phyloP scores from a whole-genome alignment of 2,888 invertebrate species.

The Heliconius aoede region DNA sequence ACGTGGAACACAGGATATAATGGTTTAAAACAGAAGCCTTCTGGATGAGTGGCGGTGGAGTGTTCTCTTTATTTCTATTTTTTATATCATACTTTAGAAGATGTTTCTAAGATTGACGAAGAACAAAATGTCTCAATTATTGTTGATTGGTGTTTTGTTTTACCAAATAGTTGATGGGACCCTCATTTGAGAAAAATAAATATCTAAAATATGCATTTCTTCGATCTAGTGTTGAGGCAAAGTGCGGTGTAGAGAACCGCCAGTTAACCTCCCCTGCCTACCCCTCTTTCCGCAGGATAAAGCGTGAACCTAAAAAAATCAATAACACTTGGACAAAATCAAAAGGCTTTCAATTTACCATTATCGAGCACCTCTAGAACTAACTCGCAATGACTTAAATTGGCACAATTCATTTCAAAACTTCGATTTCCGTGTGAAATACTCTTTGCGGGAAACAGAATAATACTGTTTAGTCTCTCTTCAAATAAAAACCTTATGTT shows the following conservation, averaged over 20 bases:
- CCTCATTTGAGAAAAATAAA: not conserved
- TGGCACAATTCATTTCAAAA: conserved; percentile 50
- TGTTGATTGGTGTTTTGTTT: too few relatives aligned
- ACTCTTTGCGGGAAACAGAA: conserved; percentile 48
- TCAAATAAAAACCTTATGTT: conserved; percentile 42
- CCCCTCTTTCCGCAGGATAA: not conserved
- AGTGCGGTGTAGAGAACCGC: not conserved
- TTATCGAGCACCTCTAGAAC: conserved; percentile 21
- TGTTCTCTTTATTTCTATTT: not conserved
- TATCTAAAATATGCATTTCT: not conserved
- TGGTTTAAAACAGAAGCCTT: not conserved
- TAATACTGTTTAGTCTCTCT: conserved; percentile 33
- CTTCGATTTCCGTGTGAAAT: conserved; percentile 50
- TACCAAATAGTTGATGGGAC: too few relatives aligned
- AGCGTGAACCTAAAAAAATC: not conserved
- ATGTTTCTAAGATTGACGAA: too few relatives aligned
- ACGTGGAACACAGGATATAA: conserved; percentile 11
- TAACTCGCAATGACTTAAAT: conserved; percentile 41
- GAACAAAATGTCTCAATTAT: too few relatives aligned
- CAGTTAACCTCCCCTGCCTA: not conserved
- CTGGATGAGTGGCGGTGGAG: too few relatives aligned
- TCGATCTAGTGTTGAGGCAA: not conserved
- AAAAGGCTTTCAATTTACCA: not conserved
- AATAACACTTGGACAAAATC: not conserved
- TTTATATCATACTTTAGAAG: not conserved